These are phyloP conservation scores for Meriones psammophilus DNA, from an alignment of 2,797 vertebrate genomes.

Conservation along the genomic window DNA sequence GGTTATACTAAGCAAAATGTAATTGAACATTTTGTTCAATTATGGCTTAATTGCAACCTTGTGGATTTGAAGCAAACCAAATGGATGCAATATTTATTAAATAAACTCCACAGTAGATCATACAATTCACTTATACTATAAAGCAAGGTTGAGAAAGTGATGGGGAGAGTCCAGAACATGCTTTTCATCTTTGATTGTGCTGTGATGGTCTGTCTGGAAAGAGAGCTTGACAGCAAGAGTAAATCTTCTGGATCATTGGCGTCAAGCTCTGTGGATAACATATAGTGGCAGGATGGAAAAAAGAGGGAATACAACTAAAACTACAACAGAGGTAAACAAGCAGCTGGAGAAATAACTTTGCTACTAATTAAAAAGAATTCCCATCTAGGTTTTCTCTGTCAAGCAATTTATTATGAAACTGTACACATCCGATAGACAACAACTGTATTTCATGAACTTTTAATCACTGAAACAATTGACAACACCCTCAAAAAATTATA, in stretches of 20 bases:
- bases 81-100: not conserved
- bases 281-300: not conserved
- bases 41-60: not conserved
- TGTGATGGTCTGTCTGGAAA: fast-evolving
- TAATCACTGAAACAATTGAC: not conserved
- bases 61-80: not conserved
- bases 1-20: not conserved
- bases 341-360: not conserved
- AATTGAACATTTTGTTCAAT: not conserved
- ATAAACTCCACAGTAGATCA: not conserved
- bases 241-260: not conserved
- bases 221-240: not conserved
- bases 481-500: not conserved
- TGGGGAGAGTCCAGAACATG: fast-evolving
- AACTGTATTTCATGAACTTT: not conserved
- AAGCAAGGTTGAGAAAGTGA: not conserved
- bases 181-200: not conserved
- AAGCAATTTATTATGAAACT: not conserved
- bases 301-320: not conserved
- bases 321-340: not conserved
- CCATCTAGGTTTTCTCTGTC: too few species aligned
- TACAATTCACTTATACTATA: not conserved
- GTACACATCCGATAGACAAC: fast-evolving
- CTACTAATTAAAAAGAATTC: not conserved
- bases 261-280: not conserved